Percentiles rank a stretch among this genome's conserved stretches.
phyloP scores from a whole-genome alignment of 1,140 invertebrate genomes.

The Drosophila athabasca region DNA sequence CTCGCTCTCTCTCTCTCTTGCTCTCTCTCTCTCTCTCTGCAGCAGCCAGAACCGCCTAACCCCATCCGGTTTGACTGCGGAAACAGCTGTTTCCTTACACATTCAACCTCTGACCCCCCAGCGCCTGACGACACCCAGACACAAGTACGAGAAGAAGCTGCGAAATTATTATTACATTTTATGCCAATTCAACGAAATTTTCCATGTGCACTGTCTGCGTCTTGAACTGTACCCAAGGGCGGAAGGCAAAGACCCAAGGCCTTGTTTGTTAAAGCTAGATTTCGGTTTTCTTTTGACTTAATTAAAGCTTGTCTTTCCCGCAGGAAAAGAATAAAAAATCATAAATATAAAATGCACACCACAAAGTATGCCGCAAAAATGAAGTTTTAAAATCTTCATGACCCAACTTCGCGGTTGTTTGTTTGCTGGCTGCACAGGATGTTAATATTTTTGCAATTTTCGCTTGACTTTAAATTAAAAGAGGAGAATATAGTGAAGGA shows the following conservation, averaged over 20 bases:
- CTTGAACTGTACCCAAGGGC: conserved; percentile 19
- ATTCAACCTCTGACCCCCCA: conserved; percentile 36
- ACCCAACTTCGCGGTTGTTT: conserved; percentile 9
- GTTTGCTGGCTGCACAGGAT: conserved; percentile 37
- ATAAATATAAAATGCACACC: conserved; percentile 46
- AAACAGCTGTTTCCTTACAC: conserved; percentile 73
- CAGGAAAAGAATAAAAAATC: conserved; percentile 13
- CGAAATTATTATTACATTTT: conserved; percentile 75
- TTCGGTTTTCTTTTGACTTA: conserved; percentile 48
- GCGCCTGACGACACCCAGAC: neutral
- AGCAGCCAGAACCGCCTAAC: conserved; percentile 13
- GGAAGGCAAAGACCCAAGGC: conserved; percentile 1
- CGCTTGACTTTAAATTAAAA: conserved; percentile 63
- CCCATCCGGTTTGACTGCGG: conserved; percentile 41
- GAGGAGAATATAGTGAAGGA: neutral
- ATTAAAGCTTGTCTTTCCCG: conserved; percentile 53
- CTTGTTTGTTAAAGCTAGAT: conserved; percentile 3
- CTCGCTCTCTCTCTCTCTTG: too few relatives aligned
- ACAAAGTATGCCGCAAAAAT: conserved; percentile 42
- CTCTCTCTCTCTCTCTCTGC: too few relatives aligned
- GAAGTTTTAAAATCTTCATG: conserved; percentile 51
- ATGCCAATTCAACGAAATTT: conserved; percentile 73
- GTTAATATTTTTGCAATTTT: conserved; percentile 72
- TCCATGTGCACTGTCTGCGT: conserved; percentile 33
- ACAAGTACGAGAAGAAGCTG: conserved; percentile 6